Evolutionary conservation across 2,113 vertebrate species (phyloP), one percentile per base, ranked within the genome.

Genomic region (Vireo altiloquus): DNA sequence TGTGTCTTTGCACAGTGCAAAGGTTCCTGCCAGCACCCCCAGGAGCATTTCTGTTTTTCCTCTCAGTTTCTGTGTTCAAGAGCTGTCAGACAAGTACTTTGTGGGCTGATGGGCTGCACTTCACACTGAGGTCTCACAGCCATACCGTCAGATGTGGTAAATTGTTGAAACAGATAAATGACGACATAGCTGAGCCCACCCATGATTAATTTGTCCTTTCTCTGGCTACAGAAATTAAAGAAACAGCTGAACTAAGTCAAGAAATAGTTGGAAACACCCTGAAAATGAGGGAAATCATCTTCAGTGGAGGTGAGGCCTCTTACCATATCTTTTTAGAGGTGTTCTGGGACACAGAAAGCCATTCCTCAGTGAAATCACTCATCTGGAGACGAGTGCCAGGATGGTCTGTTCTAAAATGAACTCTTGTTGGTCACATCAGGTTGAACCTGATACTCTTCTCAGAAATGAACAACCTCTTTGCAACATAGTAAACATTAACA

Each of bases 81-180:
- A 1, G 52, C 46, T 79, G 40, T 39, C 33, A 86, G 31, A 53
- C 11, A 66, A 46, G 25, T 39, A 23, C 15, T 30, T 21, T 4
- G 4, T 6, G 35, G 18, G 13, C 24, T 59, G 18, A 54, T 59
- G 53, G 39, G 22, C 50, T 64, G 25, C 53, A 33, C 30, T 82
- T 70, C 60, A 33, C 24, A 50, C 2, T 2, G 7, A 15, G 19
- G 10, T 82, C 60, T 92, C 54, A 69, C 25, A 59, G 23, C 35
- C 60, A 4, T 6, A 27, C 8, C 0, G 0, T 61, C 40, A 84
- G n/a, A 37, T 39, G 15, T 15, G 10, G 25, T 17, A 42, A 46
- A 60, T 14, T 54, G 19, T 12, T 60, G 50, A 54, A 74, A 65
- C 21, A 16, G 16, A 47, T 42, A 83, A 64, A 87, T 30, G 11